Evolutionary conservation across 2,797 vertebrate genomes (phyloP), one percentile per base, ranked within the genome.

Genomic region (Leucoraja ocellata): DNA sequence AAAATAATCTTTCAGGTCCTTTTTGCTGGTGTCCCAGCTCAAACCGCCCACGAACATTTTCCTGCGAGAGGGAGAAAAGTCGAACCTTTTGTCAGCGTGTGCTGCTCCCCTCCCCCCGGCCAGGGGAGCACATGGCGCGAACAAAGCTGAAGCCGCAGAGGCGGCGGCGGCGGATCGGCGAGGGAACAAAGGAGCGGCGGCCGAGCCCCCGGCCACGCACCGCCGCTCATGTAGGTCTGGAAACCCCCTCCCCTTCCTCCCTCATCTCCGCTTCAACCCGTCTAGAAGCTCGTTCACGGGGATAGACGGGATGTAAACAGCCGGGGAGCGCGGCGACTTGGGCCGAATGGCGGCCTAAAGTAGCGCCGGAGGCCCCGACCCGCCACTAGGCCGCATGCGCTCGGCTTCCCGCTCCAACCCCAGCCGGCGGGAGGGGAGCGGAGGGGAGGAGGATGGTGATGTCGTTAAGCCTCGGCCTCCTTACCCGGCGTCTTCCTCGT

Each of bases 21-120:
- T 99, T 96, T 99, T 99, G 97, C 98, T 99, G 13, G 99, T 99
- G 96, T 99, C 99, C 99, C 99, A 99, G 95, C 99, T 99, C 94
- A 99, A 97, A 93, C 98, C 98, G 28, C 99, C 98, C 93, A 99
- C 98, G 94, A 99, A 99, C 99, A 99, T 99, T 98, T 99, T 99
- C 95, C 99, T 99, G 94, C 68, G 36, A 54, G 36, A 46, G 81
- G 25, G 36, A 79, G 58, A 79, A 88, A 88, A 88, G n/a, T 21
- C n/a, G 28, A 68, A n/a, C 61, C n/a, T 65, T 88, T 88, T 32
- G 61, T 88, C 65, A 88, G 13, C 84, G 28, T 0, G 63, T 94
- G 93, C 1, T 76, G 97, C 96, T 96, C 97, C 97, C 96, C 96
- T 96, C 96, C 96, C 97, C 96, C 96, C 95, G 95, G 95, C 96